Base-by-base conservation (phyloP, 2,888 invertebrate species). In the Drosophila rellima region DNA sequence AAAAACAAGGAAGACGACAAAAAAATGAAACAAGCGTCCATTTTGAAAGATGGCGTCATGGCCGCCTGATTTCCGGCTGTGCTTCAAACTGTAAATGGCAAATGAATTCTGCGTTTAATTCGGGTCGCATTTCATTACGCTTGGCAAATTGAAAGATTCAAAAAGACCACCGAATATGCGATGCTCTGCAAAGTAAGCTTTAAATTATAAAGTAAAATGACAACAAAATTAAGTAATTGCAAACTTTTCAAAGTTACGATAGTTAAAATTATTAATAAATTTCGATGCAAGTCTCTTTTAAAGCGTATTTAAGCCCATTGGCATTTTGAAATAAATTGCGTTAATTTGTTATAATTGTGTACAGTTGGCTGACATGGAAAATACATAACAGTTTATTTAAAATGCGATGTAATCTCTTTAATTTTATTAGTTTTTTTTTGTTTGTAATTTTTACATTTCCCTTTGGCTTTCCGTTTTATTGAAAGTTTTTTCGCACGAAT, bases 11-110 rank as follows among this genome's bases (percentile, higher is more conserved):
- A 7, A 33, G 40, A 26, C 59, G 52, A 31, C 37, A 45, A 17
- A 13, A 20, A 52, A 52, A 73, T 7, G 7, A 50, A 17, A 31
- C 45, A 61, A 55, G 72, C 66, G 73, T 62, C 66, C 80, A 85
- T 75, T 82, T 88, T 82, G 88, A 88, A 82, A 82, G 80, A 79
- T 88, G 76, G 82, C 88, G 86, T 82, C 82, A 82, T 57, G 82
- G 88, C 80, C 80, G 82, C 70, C 80, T 69, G 86, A 88, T 79
- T 88, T 87, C 85, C 88, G 78, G 78, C 70, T 52, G 37, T 48
- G 55, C 74, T 59, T 52, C 59, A 78, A 74, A 75, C 79, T 75
- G 75, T 78, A 74, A 69, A 78, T 70, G 57, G 68, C 64, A 78
- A 87, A 83, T 83, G 74, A 86, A 70, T 83, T 70, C 73, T 50